Base-by-base conservation (phyloP, 2,797 vertebrate genomes). In the Liasis olivaceus region DNA sequence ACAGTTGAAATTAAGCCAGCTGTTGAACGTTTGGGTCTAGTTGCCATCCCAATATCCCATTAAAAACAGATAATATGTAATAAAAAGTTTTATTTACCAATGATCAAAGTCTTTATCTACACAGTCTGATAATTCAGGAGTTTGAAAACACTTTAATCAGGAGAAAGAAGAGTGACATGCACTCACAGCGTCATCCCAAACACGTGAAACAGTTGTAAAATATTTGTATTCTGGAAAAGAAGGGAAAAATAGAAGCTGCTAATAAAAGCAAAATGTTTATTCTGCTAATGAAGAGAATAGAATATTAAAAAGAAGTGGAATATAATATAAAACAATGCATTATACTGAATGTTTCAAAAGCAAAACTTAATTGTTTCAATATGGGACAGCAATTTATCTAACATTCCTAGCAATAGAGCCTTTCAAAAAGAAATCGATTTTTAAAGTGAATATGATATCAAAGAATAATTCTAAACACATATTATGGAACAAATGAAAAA, bases 271-370 rank as follows among this genome's bases (percentile, higher is more conserved):
- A 31, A 95, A 93, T 51, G 92, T 93, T 63, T 64, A 91, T 96
- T 95, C 91, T 85, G 87, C 47, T 93, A 95, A 93, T 94, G 93
- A 94, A 87, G 91, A 69, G n/a, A 90, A 91, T 90, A 59, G 94
- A 92, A 6, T 87, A 51, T 5, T 93, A 90, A 93, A 92, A 92
- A 94, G 36, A 81, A 81, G 91, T 88, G n/a, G 88, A 92, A 62
- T 88, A n/a, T 58, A 0, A 0, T 93, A 62, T 3, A 22, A 28
- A 94, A 90, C 88, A 91, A 92, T 95, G 92, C 47, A 42, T 94
- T 92, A 77, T 93, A 47, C 59, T 87, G 60, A 91, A 47, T 24
- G 59, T 64, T 94, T 91, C 54, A 66, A 84, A 87, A 89, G 13
- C 91, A 36, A 90, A 90, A 86, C 64, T 85, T 95, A 72, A 86